Evolutionary conservation across 2,113 vertebrate genomes (phyloP), one percentile per base, ranked within the genome.

Genomic region (Parotia lawesii): DNA sequence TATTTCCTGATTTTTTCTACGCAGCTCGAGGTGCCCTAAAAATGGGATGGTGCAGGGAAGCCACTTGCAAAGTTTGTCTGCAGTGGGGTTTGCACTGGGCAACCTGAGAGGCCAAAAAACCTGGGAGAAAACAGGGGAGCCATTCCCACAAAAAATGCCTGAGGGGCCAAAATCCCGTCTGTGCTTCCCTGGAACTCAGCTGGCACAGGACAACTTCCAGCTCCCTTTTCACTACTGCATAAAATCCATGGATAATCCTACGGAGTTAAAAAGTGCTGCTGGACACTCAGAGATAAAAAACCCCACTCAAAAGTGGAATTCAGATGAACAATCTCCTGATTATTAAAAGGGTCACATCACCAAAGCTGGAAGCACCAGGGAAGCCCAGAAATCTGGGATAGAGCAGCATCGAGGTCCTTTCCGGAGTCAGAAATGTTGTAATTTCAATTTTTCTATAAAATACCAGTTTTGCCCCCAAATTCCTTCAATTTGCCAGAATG

Each of bases 291-390:
- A 61, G 21, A 11, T 11, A 28, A 17, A 15, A 72, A 90, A 22
- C 2, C 0, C 1, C 20, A 5, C 21, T 42, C 8, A 13, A 3
- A 25, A 47, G 10, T 18, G 12, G 28, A 54, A 45, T 16, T 35
- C 15, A 40, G 29, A 12, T 14, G 25, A 51, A 51, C 2, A 14
- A 47, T 19, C n/a, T 56, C 35, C 51, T 53, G 44, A 17, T 40
- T 24, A 37, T 44, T 13, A 48, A 20, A 31, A n/a, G 11, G 5
- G 48, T 28, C 84, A 60, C 20, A 24, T 47, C 44, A 35, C 17
- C 15, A 2, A 17, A 58, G 54, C 2, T 2, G 9, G 0, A 75
- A 65, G 71, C 9, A 45, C 51, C 44, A 50, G 21, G 38, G 42
- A 65, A 87, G 22, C 6, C 11, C 64, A 67, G 35, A 62, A 58